Base-by-base conservation (phyloP, 2,113 vertebrate species). In the Pygoscelis adeliae region DNA sequence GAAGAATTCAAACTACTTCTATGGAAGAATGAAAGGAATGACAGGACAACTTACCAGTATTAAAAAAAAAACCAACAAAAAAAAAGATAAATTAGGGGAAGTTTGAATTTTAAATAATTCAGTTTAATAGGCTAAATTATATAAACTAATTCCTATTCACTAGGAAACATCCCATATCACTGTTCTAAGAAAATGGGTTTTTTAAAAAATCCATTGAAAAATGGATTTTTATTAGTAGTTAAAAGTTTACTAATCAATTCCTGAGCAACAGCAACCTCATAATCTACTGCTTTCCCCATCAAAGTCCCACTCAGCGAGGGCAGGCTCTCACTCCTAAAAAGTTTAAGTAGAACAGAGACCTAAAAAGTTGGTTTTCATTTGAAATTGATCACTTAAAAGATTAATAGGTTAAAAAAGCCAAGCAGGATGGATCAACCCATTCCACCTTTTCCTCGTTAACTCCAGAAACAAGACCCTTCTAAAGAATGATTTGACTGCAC, bases 191-290 rank as follows among this genome's bases (percentile, higher is more conserved):
- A 97, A 96, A 97, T 50, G 78, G 95, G 86, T 15, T 47, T 80
- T 87, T 89, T 55, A 69, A 82, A 69, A 94, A 95, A 97, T 95
- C 97, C 97, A 97, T 79, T 73, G 87, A 23, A 26, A 93, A 96
- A 96, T 94, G 92, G 96, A 97, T 95, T 92, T 94, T 92, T 82
- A 97, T 91, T 97, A 97, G 94, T 97, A 97, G 94, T 95, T 97
- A 97, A 94, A 96, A 96, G 95, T 96, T 96, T 94, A 91, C 95
- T 95, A 86, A 96, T 96, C 92, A 94, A 97, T 98, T 97, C 97
- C 97, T 98, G 97, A 98, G 97, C 96, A 97, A 96, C 94, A 97
- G 97, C 97, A 95, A 93, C 95, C 96, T 96, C 87, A 82, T 87
- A 13, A 58, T 73, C 94, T 66, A 81, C 93, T 38, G 82, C 95